Base-by-base conservation (phyloP, 1,140 invertebrate species). In the Apis laboriosa region DNA sequence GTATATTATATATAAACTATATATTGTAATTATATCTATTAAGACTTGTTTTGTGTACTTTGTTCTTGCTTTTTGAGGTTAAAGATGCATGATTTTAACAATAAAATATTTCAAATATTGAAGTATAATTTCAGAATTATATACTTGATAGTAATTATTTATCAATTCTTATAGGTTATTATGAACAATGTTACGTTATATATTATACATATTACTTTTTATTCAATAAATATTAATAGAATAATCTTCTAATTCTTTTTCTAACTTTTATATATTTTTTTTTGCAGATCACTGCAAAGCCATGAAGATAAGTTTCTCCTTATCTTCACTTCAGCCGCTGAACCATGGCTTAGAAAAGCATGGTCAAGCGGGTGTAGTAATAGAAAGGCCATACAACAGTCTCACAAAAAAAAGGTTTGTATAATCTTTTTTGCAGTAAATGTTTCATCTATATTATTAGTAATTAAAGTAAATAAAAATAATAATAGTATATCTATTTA, bases 301-400 rank as follows among this genome's bases (percentile, higher is more conserved):
- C 80, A 94, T 94, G 93, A 95, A 95, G 88, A 94, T 94, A 91
- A 95, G 94, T 84, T 95, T 95, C 88, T 95, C 95, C 55, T 91
- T 95, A 86, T 93, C 95, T 86, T 95, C 95, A 92, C 93, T 95
- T 90, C 95, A 95, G 85, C 94, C 93, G 91, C 94, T 94, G 92
- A 93, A 92, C 88, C 90, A 91, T 49, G 92, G 90, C 91, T 92
- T 93, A 92, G 95, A 95, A 89, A 94, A 94, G 87, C 93, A 94
- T 74, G 94, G 95, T 88, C 94, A 95, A 83, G 93, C 91, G 87
- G 94, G 92, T 78, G 89, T 93, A 70, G 93, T 92, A 87, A 88
- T 90, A 79, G 94, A 95, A 85, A 94, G 95, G 87, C 95, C 95
- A 80, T 96, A 96, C 90, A 96, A 96, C 90, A 96, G 96, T 93